Conservation (phyloP, 1,140 invertebrate species). For the Aphidius ervi region DNA sequence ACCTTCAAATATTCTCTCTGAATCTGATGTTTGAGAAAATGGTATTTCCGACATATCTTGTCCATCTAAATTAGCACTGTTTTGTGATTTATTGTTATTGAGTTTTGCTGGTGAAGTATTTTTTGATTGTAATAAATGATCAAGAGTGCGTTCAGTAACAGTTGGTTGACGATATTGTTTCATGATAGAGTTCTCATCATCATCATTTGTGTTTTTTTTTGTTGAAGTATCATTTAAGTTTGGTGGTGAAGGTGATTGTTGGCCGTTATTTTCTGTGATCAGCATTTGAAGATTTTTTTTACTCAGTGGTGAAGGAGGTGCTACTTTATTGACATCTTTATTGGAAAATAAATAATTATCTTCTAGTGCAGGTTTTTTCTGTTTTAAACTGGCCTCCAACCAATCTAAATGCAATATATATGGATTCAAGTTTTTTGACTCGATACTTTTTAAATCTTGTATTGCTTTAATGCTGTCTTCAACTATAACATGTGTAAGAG, state of each 20-base stretch:
- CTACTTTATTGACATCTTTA: constrained; percentile 33
- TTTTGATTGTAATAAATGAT: not conserved
- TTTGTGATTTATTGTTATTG: not conserved
- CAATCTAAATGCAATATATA: constrained; percentile 67
- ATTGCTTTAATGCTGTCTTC: constrained; percentile 55
- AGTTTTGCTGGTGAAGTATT: not conserved
- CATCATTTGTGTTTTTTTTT: not conserved
- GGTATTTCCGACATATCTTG: constrained; percentile 20
- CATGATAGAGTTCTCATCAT: constrained; percentile 33
- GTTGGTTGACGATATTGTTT: constrained; percentile 39
- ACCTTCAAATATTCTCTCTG: constrained; percentile 32
- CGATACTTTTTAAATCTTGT: constrained; percentile 50
- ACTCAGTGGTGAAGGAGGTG: constrained; percentile 59
- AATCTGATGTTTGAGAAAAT: constrained; percentile 26
- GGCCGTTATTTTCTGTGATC: constrained; percentile 35
- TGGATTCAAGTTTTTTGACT: constrained; percentile 47
- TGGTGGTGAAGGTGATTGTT: constrained; percentile 10
- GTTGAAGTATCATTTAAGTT: too few species aligned
- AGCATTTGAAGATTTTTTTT: constrained; percentile 55
- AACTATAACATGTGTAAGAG: constrained; percentile 76
- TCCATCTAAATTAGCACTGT: constrained; percentile 6
- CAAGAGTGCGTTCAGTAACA: constrained; percentile 19
- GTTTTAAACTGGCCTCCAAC: constrained; percentile 69
- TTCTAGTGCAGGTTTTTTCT: constrained; percentile 59
- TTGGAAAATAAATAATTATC: constrained; percentile 50